Evolutionary conservation across 2,113 vertebrate species (phyloP).

Genomic region (Labrus mixtus): DNA sequence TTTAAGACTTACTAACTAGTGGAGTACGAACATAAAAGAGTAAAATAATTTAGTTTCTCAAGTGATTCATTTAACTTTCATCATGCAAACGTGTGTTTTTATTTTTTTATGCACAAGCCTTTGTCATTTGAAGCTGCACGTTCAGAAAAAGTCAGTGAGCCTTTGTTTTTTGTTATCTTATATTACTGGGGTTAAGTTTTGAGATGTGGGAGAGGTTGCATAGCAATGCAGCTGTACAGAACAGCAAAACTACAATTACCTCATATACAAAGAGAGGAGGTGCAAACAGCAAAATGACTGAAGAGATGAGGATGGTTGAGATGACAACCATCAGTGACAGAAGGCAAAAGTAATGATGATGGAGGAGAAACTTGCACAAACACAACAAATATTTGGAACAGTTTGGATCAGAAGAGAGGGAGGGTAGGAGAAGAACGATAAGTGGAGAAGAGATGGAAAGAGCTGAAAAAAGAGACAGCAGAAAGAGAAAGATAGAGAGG

Average conservation of each 20-base stretch:
- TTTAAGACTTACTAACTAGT: no score
- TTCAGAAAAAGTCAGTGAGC: no score
- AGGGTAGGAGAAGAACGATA: conserved; percentile 10
- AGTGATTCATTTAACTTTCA: no score
- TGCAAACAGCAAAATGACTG: neutral
- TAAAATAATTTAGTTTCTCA: neutral
- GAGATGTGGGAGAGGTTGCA: conserved; percentile 14
- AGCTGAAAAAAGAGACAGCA: conserved; percentile 36
- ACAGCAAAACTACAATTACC: conserved; percentile 23
- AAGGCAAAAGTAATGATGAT: neutral
- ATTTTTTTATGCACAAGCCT: neutral
- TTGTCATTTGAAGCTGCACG: neutral
- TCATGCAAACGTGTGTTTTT: neutral
- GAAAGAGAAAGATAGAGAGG: conserved; percentile 57
- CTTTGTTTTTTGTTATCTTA: conserved; percentile 1
- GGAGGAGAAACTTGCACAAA: neutral
- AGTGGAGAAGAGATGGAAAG: neutral
- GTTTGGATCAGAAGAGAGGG: conserved; percentile 19
- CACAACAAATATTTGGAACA: conserved; percentile 15
- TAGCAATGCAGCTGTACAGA: conserved; percentile 24
- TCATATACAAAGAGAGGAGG: conserved; percentile 11
- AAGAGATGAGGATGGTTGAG: neutral
- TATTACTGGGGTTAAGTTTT: conserved; percentile 3
- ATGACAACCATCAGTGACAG: neutral
- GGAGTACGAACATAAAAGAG: neutral